Evolutionary conservation across 2,113 vertebrate genomes (phyloP).

Genomic region (Myotis yumanensis): DNA sequence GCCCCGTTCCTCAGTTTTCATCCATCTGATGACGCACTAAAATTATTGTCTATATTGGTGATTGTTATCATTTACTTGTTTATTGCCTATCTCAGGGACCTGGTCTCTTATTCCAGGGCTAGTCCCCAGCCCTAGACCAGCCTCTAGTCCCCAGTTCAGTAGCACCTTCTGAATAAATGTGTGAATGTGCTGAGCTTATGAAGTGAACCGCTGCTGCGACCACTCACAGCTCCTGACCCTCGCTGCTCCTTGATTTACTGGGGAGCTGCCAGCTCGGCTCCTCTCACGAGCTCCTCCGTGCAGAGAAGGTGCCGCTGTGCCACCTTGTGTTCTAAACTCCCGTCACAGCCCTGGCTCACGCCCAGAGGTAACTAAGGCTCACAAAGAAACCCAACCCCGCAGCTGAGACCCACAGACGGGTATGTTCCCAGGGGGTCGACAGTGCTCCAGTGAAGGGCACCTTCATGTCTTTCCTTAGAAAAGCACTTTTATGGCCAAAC

Average conservation of each 20-base stretch:
- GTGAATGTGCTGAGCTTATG: not conserved
- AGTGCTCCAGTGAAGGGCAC: conserved; percentile 52
- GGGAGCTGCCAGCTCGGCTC: not conserved
- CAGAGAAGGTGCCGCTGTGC: conserved; percentile 81
- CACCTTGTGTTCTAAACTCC: conserved; percentile 84
- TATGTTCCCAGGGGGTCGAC: not conserved
- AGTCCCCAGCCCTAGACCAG: no score
- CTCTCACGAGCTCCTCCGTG: not conserved
- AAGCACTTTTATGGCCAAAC: conserved; percentile 34
- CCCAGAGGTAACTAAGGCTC: not conserved
- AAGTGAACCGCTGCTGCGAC: not conserved
- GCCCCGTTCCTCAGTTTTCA: not conserved
- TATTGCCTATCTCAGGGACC: not conserved
- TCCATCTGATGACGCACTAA: not conserved
- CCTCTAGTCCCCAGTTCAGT: not conserved
- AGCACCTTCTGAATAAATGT: not conserved
- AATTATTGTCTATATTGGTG: not conserved
- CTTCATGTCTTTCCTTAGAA: conserved; percentile 8
- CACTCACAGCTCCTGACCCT: not conserved
- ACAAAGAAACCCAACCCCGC: not conserved
- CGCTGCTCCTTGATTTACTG: conserved; percentile 14
- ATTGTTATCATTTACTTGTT: not conserved
- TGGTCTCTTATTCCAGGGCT: not conserved
- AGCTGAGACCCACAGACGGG: not conserved
- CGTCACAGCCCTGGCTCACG: conserved; percentile 25